Evolutionary conservation across 2,888 invertebrate genomes (phyloP).

Genomic region (Metalampra italica): DNA sequence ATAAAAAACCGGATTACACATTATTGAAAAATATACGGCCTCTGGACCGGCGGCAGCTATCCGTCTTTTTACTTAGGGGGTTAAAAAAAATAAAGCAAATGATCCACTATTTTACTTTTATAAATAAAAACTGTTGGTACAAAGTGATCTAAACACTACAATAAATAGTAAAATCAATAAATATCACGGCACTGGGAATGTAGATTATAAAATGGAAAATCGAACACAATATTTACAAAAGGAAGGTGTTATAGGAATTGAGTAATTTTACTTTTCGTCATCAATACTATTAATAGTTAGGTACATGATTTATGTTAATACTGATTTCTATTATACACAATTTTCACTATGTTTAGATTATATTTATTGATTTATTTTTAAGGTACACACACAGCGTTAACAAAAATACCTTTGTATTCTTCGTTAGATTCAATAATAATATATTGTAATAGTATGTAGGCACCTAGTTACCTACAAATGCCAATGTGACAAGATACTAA

Average conservation of each 20-base stretch:
- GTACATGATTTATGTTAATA: conserved; percentile 26
- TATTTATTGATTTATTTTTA: too few relatives aligned
- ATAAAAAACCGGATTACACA: too few relatives aligned
- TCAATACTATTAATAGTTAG: conserved; percentile 1
- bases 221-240: conserved; percentile 31
- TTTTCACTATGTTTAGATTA: background rate
- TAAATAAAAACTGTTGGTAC: conserved; percentile 35
- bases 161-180: conserved; percentile 60
- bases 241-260: conserved; percentile 5
- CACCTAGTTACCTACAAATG: too few relatives aligned
- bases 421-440: too few relatives aligned
- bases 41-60: too few relatives aligned
- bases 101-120: conserved; percentile 16
- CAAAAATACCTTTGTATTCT: too few relatives aligned
- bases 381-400: too few relatives aligned
- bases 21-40: too few relatives aligned
- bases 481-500: too few relatives aligned
- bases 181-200: conserved; percentile 41
- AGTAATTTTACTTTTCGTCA: conserved; percentile 13
- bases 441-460: too few relatives aligned
- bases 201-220: conserved; percentile 20
- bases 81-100: conserved; percentile 3
- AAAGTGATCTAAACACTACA: conserved; percentile 42
- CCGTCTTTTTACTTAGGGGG: too few relatives aligned
- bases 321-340: conserved; percentile 28